Evolutionary conservation across 2,113 vertebrate genomes (phyloP), one percentile per base, ranked within the genome.

Genomic region (Catharus fuscescens): DNA sequence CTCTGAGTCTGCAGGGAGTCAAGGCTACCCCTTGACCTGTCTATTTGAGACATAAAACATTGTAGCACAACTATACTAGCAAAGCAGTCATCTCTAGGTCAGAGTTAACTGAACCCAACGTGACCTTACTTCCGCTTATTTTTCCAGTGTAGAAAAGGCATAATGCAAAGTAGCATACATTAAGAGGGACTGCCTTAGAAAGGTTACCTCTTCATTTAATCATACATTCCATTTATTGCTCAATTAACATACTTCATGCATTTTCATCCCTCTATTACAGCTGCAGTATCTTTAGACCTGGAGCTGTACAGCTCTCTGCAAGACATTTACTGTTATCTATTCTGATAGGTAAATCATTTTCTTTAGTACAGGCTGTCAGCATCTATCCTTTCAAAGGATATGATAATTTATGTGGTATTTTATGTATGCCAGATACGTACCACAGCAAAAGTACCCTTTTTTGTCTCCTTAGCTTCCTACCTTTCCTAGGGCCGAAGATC

Each of bases 181-280:
- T 91, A 79, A 50, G 64, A 77, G 80, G 44, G 38, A 79, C 92
- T 94, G 44, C 73, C 86, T 92, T 80, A 76, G 82, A 94, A 95
- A 97, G 94, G 86, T 88, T 96, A 64, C 42, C 52, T 95, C 78
- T 88, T 95, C 73, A 76, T 92, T 97, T 94, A 96, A 93, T 92
- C 80, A 84, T 86, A 69, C 80, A 53, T 95, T 93, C 94, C 70
- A 82, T 87, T 91, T 94, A 96, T 80, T 97, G 76, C 90, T 88
- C 93, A 96, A 80, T 97, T 97, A 96, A 59, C 67, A 89, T 79
- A 81, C 16, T 40, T 86, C 69, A 44, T 71, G 56, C 77, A 91
- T 90, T 93, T 96, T 92, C 85, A 93, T 83, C 82, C 88, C 54
- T 59, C 45, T 79, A 4, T 82, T 96, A 79, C 47, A 67, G 65